Evolutionary conservation across 2,797 vertebrate species (phyloP), one percentile per base, ranked within the genome.

Genomic region (Amniataba percoides): DNA sequence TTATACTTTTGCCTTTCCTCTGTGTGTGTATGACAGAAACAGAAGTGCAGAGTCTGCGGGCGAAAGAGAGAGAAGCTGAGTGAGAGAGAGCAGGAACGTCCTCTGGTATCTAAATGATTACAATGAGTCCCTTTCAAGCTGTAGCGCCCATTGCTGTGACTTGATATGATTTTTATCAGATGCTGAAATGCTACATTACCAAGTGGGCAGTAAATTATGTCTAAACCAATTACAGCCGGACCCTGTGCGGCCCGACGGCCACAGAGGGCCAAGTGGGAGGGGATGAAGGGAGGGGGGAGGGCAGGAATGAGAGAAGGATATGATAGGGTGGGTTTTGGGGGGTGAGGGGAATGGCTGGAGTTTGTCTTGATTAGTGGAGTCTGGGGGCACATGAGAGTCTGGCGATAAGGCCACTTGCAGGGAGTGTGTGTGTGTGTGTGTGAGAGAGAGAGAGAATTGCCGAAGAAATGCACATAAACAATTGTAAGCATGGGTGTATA

Each of bases 191-290:
- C 95, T 92, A 95, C 95, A 95, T 96, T 96, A 95, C 95, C 95
- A 96, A 96, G 93, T 95, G 95, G 93, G 95, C 96, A 96, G 96
- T 96, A 97, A 97, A 96, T 97, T 96, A 96, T 96, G 95, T 96
- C 89, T 71, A 95, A 96, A 96, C 95, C 95, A 96, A 96, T 96
- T 96, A 96, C 92, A 92, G 94, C 70, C 83, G 92, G 94, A 94
- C 89, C 92, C 95, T 94, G 93, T 95, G 95, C 85, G 78, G 89
- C 85, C 90, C 72, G 79, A 46, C 69, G 74, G 85, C 85, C 93
- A 85, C 86, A 82, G 74, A 81, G 71, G 87, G 91, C 92, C 71
- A 64, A 90, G 87, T 82, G 88, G 90, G 92, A 91, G 88, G 89
- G 89, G 89, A 89, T 85, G 91, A 90, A 84, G 92, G 93, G 86